These are phyloP conservation scores for Chrysolina americana DNA, from an alignment of 2,888 invertebrate species.

Conservation along the genomic window DNA sequence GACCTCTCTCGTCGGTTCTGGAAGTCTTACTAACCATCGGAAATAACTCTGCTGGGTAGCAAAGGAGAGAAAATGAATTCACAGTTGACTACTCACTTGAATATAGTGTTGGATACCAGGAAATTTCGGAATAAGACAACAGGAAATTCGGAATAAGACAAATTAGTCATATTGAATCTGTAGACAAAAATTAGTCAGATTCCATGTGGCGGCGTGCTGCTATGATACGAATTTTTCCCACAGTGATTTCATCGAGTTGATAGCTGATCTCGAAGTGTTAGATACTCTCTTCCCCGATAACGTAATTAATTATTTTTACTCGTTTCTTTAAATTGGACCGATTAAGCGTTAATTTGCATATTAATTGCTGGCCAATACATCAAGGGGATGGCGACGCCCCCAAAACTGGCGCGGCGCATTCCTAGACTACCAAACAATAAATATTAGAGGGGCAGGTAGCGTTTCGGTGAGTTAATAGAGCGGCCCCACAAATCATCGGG, in stretches of 20 bases:
- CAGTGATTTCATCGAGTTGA: too few relatives aligned
- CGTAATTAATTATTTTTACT: constrained; percentile 32
- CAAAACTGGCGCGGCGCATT: constrained; percentile 38
- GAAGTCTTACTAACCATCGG: too few relatives aligned
- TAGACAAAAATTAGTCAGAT: too few relatives aligned
- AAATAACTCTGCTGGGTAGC: too few relatives aligned
- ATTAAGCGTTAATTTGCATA: constrained; percentile 45
- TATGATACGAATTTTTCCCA: background rate
- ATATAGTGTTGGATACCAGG: too few relatives aligned
- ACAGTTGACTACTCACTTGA: too few relatives aligned
- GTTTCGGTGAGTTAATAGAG: constrained; percentile 50
- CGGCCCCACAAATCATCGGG: constrained; percentile 51
- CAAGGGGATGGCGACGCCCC: constrained; percentile 43
- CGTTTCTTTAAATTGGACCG: constrained; percentile 43
- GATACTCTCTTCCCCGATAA: constrained; percentile 3
- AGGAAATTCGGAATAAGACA: too few relatives aligned
- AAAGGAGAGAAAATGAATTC: too few relatives aligned
- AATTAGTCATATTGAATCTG: too few relatives aligned
- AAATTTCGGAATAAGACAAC: too few relatives aligned
- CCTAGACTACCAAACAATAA: constrained; percentile 40
- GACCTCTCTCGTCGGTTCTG: too few relatives aligned
- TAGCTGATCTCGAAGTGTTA: background rate
- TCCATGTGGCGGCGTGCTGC: too few relatives aligned
- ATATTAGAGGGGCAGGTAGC: constrained; percentile 49
- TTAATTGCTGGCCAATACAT: constrained; percentile 48